phyloP scores from a whole-genome alignment of 2,888 invertebrate genomes.

The Chymomyza amoena region DNA sequence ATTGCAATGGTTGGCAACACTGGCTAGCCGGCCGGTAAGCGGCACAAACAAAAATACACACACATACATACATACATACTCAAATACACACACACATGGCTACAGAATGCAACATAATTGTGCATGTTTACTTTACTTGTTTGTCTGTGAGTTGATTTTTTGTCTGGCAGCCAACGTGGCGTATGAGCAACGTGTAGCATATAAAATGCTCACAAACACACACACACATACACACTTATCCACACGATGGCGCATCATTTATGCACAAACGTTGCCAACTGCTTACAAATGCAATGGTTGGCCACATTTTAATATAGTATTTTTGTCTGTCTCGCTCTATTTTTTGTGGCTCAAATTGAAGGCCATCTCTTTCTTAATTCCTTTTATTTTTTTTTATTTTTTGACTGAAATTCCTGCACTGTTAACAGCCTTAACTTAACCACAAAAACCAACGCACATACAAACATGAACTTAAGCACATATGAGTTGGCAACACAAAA shows the following conservation, averaged over 20 bases:
- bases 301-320: neutral
- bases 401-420: neutral
- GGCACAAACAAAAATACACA: conserved; percentile 6
- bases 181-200: conserved; percentile 62
- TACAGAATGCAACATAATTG: conserved; percentile 51
- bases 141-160: conserved; percentile 23
- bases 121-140: conserved; percentile 61
- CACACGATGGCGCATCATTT: conserved; percentile 53
- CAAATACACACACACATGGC: conserved; percentile 9
- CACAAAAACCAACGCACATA: conserved; percentile 33
- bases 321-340: neutral
- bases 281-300: conserved; percentile 49
- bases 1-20: conserved; percentile 66
- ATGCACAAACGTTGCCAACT: conserved; percentile 70
- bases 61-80: neutral
- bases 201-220: conserved; percentile 40
- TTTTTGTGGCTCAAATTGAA: neutral
- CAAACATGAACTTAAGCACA: conserved; percentile 9
- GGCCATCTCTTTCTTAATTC: neutral
- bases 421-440: conserved; percentile 45
- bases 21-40: conserved; percentile 44
- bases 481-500: conserved; percentile 40
- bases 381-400: conserved; percentile 5
- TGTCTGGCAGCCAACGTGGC: conserved; percentile 42
- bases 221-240: conserved; percentile 24